Conservation (phyloP, 2,797 vertebrate genomes). For the Sylvia borin region DNA sequence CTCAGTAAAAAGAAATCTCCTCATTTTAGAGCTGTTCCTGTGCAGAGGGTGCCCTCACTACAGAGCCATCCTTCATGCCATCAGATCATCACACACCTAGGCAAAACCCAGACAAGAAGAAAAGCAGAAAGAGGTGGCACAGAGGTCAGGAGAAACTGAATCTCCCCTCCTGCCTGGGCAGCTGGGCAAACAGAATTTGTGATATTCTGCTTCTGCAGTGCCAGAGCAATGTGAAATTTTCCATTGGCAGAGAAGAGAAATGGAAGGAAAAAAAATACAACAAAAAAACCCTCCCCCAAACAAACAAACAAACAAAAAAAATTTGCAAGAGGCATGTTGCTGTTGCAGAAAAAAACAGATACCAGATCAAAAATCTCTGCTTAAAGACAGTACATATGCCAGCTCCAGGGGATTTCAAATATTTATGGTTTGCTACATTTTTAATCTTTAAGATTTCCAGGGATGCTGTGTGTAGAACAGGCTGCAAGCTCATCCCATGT, state of each 20-base stretch:
- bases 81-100: not conserved
- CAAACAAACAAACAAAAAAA: too few species aligned
- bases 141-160: not conserved
- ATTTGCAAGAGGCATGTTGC: not conserved
- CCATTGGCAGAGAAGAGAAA: not conserved
- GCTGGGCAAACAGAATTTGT: not conserved
- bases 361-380: slow-evolving; percentile 77
- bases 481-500: not conserved
- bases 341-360: slow-evolving; percentile 65
- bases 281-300: not conserved
- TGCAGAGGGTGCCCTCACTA: not conserved
- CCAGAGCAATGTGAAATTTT: not conserved
- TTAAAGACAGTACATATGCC: slow-evolving; percentile 77
- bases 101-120: not conserved
- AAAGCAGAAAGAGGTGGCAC: not conserved
- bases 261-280: too few species aligned
- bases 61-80: not conserved
- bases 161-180: not conserved
- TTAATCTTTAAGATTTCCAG: slow-evolving; percentile 75
- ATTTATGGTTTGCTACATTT: slow-evolving; percentile 82
- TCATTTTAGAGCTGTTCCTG: not conserved
- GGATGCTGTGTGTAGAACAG: slow-evolving; percentile 36
- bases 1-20: not conserved
- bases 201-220: not conserved
- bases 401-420: slow-evolving; percentile 81